These are phyloP conservation scores for Acanthurus leucopareius DNA, from an alignment of 2,797 vertebrate species.

Conservation along the genomic window DNA sequence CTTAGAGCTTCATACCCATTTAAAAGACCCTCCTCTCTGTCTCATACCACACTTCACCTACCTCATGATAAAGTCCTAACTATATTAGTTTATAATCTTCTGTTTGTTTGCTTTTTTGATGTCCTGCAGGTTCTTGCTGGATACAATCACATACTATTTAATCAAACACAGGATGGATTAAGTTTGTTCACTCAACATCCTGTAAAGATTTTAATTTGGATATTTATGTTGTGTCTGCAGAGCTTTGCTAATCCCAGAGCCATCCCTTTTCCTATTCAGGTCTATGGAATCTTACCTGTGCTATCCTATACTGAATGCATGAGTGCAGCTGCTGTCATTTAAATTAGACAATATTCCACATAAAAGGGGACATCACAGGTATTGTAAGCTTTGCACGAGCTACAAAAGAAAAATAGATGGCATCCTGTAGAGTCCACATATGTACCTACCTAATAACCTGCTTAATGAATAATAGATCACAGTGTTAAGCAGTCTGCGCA, in stretches of 20 bases:
- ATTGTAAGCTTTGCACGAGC: background rate
- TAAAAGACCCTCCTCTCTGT: background rate
- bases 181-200: conserved; percentile 14
- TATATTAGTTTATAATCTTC: conserved; percentile 5
- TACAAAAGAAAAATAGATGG: background rate
- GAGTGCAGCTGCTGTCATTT: background rate
- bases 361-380: background rate
- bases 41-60: conserved; percentile 15
- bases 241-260: conserved; percentile 7
- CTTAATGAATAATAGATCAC: conserved; percentile 50
- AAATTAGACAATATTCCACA: background rate
- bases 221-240: background rate
- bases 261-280: background rate
- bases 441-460: conserved; percentile 4
- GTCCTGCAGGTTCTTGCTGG: background rate
- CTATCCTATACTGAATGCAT: background rate
- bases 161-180: conserved; percentile 2
- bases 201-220: conserved; percentile 17
- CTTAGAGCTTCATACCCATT: conserved; percentile 34
- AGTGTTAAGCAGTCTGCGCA: conserved; percentile 17
- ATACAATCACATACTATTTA: background rate
- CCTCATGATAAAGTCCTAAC: conserved; percentile 3
- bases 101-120: background rate
- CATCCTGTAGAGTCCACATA: background rate
- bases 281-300: background rate